Evolutionary conservation across 2,797 vertebrate genomes (phyloP), one percentile per base, ranked within the genome.

Genomic region (Bovichtus diacanthus): DNA sequence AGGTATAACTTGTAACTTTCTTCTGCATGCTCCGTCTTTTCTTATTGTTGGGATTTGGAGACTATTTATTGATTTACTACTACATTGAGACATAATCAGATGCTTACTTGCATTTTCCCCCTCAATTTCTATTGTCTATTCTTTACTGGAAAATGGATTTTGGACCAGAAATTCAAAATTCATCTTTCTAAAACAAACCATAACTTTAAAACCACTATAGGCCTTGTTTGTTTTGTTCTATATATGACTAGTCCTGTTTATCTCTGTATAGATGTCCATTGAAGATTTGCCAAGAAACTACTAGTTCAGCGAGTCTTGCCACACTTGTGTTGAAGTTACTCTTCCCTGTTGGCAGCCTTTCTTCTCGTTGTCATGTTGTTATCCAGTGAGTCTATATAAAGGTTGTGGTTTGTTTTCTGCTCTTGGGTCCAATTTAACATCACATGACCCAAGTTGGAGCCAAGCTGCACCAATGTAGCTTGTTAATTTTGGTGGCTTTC

Each of bases 281-380:
- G 9, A 39, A 38, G 21, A 7, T n/a, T n/a, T 43, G 31, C 47
- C 25, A 70, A 70, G 38, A 60, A 56, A 61, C 34, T n/a, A 12
- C 2, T 27, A n/a, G 16, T 41, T 44, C 51, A 69, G 51, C 43
- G 11, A 15, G 38, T 43, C n/a, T 9, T 54, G 56, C 6, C 23
- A 10, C 49, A n/a, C n/a, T n/a, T n/a, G n/a, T n/a, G n/a, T 50
- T 25, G 53, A 39, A 6, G 34, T 47, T 29, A 9, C 34, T 72
- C 50, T 27, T 55, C 50, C 38, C 41, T n/a, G 47, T 31, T 71
- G 61, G 67, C 79, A n/a, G 36, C 25, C 29, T 44, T 23, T 25
- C 11, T 51, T 44, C 25, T 25, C 11, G 51, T 51, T 39, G 23
- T 43, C 39, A 61, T 36, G 11, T 54, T 69, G 18, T 25, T 16